Base-by-base conservation (phyloP, 2,888 invertebrate species). In the Endotricha flammealis region DNA sequence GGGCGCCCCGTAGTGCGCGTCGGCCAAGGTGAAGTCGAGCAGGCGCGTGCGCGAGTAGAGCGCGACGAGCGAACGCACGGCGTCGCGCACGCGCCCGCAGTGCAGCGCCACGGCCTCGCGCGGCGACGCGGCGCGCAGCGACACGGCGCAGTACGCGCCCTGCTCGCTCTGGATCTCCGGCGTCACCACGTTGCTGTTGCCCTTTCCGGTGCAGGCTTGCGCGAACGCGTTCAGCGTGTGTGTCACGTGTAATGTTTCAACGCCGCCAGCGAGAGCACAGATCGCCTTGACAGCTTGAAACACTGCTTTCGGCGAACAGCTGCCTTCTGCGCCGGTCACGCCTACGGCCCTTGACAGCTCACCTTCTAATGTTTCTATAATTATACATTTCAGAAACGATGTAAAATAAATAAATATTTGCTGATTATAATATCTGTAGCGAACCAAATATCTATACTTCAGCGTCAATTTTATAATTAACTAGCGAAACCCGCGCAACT, bases 241-340 rank as follows among this genome's bases (percentile, higher is more conserved):
- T 4, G 93, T 92, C 11, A 98, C 90, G 58, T 97, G 96, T 24
- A 93, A 78, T 0, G 97, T 97, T 76, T 98, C 97, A 0, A 98
- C 91, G 35, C 93, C 93, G 10, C 95, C 96, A 51, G 98, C 91
- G 10, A 96, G 80, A 14, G 96, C 93, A 62, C 97, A 96, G 22
- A 98, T 92, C 0, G 96, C 96, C 78, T 98, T 98, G 1, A 97
- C 95, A 0, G 96, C 94, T 71, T 98, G 97, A 28, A 93, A 90
- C 29, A 97, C 93, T 3, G 93, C 83, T 34, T 71, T 79, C 1
- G 85, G 74, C 0, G 87, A 79, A 16, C 88, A 86, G 1, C 74
- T 59, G 39, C 87, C 88, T 40, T 78, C 81, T 32, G 90, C 90
- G 25, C 88, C 72, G 0, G 91, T 90, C 12, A 91, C 90, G 2